These are phyloP conservation scores for Heteromurus nitidus DNA, from an alignment of 2,888 invertebrate species.

Conservation along the genomic window DNA sequence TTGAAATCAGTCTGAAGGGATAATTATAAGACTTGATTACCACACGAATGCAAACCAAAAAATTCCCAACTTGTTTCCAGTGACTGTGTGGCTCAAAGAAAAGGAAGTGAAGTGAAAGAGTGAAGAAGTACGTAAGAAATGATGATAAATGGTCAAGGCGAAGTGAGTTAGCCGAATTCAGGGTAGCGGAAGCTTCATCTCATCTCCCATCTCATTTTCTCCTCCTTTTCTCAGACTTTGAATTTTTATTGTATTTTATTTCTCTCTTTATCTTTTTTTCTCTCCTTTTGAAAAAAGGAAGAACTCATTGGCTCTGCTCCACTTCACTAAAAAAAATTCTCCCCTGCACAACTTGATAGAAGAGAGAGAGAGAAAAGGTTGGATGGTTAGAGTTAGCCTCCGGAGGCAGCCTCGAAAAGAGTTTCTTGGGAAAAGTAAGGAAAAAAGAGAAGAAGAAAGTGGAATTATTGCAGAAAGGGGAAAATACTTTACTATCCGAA, in stretches of 20 bases:
- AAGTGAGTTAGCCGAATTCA: not conserved
- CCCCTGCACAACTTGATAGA: conserved; percentile 13
- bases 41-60: too few species aligned
- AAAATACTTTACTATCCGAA: not conserved
- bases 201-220: conserved; percentile 3
- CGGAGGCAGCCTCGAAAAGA: conserved; percentile 34
- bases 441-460: conserved; percentile 17
- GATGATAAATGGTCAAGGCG: conserved; percentile 16
- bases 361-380: not conserved
- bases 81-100: conserved; percentile 4
- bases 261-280: conserved; percentile 6
- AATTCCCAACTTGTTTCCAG: too few species aligned
- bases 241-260: conserved; percentile 18
- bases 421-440: conserved; percentile 19
- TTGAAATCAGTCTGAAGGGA: too few species aligned
- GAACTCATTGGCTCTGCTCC: conserved; percentile 12
- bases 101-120: conserved; percentile 2
- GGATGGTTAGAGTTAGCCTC: conserved; percentile 29
- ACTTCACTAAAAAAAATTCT: conserved; percentile 17
- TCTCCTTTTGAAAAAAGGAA: not conserved
- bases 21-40: conserved; percentile 9
- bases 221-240: conserved; percentile 8
- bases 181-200: not conserved
- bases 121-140: not conserved
- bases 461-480: conserved; percentile 19